Percentiles rank a stretch among this genome's conserved stretches.
These are phyloP conservation scores for Tenodera sinensis DNA, from an alignment of 2,888 invertebrate genomes.

Conservation along the genomic window DNA sequence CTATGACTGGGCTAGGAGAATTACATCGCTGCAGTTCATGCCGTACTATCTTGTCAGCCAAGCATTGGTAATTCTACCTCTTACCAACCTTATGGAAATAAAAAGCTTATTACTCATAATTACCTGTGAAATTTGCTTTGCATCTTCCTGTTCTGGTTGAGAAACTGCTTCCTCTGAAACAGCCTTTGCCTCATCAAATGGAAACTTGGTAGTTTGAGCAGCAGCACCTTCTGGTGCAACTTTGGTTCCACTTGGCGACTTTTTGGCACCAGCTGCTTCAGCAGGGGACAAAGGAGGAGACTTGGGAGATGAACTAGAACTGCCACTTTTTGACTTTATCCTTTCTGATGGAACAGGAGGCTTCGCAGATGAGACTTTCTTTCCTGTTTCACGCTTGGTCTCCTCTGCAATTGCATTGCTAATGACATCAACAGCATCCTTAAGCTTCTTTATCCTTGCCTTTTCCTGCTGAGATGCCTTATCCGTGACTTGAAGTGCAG, in stretches of 20 bases:
- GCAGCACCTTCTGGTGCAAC: constrained; percentile 45
- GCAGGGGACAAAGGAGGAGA: constrained; percentile 21
- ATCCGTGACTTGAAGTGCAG: constrained; percentile 15
- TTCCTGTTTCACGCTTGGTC: background rate
- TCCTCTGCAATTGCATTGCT: constrained; percentile 58
- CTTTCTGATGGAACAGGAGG: constrained; percentile 22
- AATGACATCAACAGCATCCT: constrained; percentile 69
- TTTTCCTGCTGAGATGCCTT: constrained; percentile 19
- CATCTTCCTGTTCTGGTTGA: background rate
- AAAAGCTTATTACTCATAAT: background rate
- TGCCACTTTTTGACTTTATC: background rate
- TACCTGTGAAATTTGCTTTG: background rate
- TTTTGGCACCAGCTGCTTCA: constrained; percentile 20
- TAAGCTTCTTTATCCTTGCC: constrained; percentile 51
- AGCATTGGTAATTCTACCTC: no score
- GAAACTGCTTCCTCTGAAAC: background rate
- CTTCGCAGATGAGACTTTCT: constrained; percentile 11
- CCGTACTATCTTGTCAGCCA: no score
- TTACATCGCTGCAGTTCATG: no score
- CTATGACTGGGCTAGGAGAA: no score
- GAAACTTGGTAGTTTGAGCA: constrained; percentile 33
- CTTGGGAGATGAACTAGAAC: constrained; percentile 2
- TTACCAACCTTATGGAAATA: background rate
- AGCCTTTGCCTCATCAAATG: background rate
- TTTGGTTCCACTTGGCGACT: background rate